Evolutionary conservation across 2,888 invertebrate species (phyloP).

Genomic region (Oligia strigilis): DNA sequence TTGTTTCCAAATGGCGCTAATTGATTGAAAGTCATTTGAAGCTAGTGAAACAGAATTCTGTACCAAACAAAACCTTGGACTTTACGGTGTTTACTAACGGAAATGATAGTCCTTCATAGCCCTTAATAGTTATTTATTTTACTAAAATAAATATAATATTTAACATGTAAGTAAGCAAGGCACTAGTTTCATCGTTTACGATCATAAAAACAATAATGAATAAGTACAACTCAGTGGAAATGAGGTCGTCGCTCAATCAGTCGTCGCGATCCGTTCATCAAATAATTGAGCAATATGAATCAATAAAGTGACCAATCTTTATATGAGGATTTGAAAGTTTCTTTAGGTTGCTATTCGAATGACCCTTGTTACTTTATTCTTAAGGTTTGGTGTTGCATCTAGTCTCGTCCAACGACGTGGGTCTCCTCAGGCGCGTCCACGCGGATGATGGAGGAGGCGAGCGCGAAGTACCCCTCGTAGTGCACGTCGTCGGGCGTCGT

Average conservation of each 20-base stretch:
- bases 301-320: slow-evolving; percentile 9
- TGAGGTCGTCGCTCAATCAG: slow-evolving; percentile 30
- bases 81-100: no score
- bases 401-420: slow-evolving; percentile 94
- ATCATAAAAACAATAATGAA: slow-evolving; percentile 12
- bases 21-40: neutral
- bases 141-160: neutral
- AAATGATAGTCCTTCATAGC: neutral
- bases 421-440: slow-evolving; percentile 93
- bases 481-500: slow-evolving; percentile 96
- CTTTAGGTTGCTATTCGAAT: slow-evolving; percentile 2
- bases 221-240: slow-evolving; percentile 16
- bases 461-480: slow-evolving; percentile 97
- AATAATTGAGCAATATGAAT: slow-evolving; percentile 34
- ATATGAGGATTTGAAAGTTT: neutral
- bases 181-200: neutral
- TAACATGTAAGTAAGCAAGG: neutral
- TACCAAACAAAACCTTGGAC: neutral
- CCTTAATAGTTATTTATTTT: slow-evolving; percentile 21
- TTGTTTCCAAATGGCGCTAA: neutral
- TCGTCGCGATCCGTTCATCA: neutral
- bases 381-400: slow-evolving; percentile 66
- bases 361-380: neutral
- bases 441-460: slow-evolving; percentile 93
- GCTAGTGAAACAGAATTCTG: neutral